A percentile compares a stretch with the other conserved stretches of the same genome.
phyloP scores from a whole-genome alignment of 2,797 vertebrate species.

The Acanthurus tractus region DNA sequence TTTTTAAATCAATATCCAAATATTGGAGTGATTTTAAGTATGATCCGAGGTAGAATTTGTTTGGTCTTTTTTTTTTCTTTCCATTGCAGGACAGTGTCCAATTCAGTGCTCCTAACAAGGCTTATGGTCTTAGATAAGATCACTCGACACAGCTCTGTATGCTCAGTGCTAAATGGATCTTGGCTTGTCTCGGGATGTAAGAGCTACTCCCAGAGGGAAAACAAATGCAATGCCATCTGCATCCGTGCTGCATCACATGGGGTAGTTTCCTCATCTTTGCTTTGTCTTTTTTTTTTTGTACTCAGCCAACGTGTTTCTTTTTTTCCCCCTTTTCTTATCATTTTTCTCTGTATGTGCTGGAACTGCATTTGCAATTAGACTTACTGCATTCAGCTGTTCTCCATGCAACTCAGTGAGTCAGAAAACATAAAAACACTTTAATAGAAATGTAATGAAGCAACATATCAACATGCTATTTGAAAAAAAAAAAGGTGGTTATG shows the following conservation, averaged over 20 bases:
- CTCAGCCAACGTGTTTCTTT: background rate
- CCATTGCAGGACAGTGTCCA: constrained; percentile 29
- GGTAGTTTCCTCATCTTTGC: constrained; percentile 19
- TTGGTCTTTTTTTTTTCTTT: no score
- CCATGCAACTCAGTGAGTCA: background rate
- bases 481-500: no score
- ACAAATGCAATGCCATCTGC: constrained; percentile 36
- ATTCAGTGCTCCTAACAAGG: constrained; percentile 31
- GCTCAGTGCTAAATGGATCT: constrained; percentile 48
- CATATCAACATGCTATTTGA: constrained; percentile 7
- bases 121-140: constrained; percentile 50
- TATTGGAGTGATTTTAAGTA: constrained; percentile 68
- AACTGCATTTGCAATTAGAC: background rate
- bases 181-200: constrained; percentile 45
- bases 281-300: constrained; percentile 4
- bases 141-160: constrained; percentile 36
- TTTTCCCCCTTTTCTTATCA: background rate
- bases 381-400: background rate
- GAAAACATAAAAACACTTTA: background rate
- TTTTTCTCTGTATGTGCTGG: background rate
- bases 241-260: constrained; percentile 19
- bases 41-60: constrained; percentile 54
- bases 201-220: constrained; percentile 49
- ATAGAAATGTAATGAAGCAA: constrained; percentile 11
- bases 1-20: constrained; percentile 64